A percentile compares a stretch with the other conserved stretches of the same genome.
These are phyloP conservation scores for Mola mola DNA, from an alignment of 2,113 vertebrate species.

Conservation along the genomic window DNA sequence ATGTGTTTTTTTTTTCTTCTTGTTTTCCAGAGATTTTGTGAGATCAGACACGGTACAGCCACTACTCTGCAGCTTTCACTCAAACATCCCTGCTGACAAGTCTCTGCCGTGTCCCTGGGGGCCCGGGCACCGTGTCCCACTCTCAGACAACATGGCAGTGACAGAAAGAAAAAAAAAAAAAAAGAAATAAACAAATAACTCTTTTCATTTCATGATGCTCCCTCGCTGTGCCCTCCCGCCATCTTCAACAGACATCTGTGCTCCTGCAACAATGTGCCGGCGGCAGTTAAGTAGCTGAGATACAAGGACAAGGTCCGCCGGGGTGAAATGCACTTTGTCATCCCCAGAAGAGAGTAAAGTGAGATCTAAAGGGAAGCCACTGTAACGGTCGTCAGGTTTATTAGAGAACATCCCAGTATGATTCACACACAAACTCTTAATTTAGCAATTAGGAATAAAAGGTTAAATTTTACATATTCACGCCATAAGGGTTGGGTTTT, in stretches of 20 bases:
- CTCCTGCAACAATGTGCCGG: conserved; percentile 46
- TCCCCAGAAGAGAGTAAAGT: conserved; percentile 9
- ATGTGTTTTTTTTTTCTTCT: too few relatives aligned
- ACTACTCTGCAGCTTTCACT: conserved; percentile 28
- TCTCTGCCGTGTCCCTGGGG: conserved; percentile 22
- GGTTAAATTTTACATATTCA: conserved; percentile 10
- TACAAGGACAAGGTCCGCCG: conserved; percentile 46
- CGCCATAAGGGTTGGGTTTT: conserved; percentile 3
- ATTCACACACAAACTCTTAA: not conserved
- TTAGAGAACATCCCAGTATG: not conserved
- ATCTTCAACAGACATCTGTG: conserved; percentile 57
- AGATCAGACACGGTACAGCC: too few relatives aligned
- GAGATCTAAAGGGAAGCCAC: conserved; percentile 1
- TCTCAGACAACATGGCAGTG: conserved; percentile 20
- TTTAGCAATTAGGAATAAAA: conserved; percentile 18
- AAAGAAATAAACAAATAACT: conserved; percentile 54
- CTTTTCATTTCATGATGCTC: conserved; percentile 33
- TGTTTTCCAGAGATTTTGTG: too few relatives aligned
- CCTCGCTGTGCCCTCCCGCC: conserved; percentile 35
- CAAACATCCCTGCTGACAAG: conserved; percentile 34
- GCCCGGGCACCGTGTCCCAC: conserved; percentile 5
- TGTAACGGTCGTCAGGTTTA: conserved; percentile 1
- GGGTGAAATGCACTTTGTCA: conserved; percentile 40
- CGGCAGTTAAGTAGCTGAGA: conserved; percentile 32
- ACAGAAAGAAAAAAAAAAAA: conserved; percentile 52